phyloP scores from a whole-genome alignment of 2,888 invertebrate genomes.

The Apamea epomidion region DNA sequence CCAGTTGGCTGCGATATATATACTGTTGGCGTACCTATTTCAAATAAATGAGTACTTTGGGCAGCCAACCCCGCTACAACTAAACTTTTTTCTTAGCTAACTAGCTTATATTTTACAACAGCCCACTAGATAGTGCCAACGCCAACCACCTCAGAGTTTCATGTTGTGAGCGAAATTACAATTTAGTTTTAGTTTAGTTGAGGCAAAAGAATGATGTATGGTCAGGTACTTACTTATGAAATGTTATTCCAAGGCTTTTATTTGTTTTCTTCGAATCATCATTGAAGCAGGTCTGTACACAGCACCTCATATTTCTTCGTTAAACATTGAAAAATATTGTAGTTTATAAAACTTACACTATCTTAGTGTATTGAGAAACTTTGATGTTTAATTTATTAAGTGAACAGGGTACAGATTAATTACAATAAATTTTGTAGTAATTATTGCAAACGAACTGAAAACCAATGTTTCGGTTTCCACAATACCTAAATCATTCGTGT shows the following conservation, averaged over 20 bases:
- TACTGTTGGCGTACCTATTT: too few relatives aligned
- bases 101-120: neutral
- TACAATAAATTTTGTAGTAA: neutral
- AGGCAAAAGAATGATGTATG: neutral
- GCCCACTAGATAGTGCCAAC: neutral
- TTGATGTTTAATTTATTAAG: neutral
- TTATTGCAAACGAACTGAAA: neutral
- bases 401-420: neutral
- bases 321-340: neutral
- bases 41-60: too few relatives aligned
- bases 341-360: neutral
- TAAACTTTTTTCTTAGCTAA: too few relatives aligned
- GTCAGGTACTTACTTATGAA: conserved; percentile 36
- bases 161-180: neutral
- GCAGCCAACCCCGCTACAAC: too few relatives aligned
- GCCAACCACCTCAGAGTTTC: neutral
- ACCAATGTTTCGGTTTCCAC: neutral
- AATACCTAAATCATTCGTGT: neutral
- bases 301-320: conserved; percentile 37
- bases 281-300: conserved; percentile 30
- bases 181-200: neutral
- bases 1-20: too few relatives aligned
- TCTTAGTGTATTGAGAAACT: too few relatives aligned
- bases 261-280: conserved; percentile 38
- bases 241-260: conserved; percentile 36